Evolutionary conservation across 2,797 vertebrate species (phyloP), one percentile per base, ranked within the genome.

Genomic region (Eutrigla gurnardus): DNA sequence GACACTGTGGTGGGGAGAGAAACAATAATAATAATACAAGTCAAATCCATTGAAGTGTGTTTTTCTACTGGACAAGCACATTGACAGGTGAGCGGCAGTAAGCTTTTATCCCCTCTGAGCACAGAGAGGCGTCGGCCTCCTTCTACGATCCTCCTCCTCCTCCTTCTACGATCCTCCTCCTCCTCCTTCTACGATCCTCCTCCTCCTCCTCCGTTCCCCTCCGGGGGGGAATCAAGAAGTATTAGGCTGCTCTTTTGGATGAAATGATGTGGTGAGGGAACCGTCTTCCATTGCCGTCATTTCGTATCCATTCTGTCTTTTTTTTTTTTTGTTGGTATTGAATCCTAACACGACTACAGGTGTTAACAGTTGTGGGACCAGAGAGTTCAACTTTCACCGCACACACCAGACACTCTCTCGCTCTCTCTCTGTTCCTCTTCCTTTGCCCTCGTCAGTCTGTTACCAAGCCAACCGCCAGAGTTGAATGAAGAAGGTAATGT

Each of bases 401-500:
- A 43, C 42, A 43, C 42, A 13, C 42, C 42, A 42, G 7, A 42
- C 40, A 42, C 42, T 13, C 65, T 70, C 35, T 65, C 17, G 32
- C 46, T 77, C 5, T 7, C 17, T 18, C n/a, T 77, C 5, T 7
- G 10, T 18, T 11, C 35, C 60, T 64, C 45, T 15, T 15, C 13
- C 39, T 53, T 50, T n/a, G 46, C 84, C 78, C 86, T 70, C 66
- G 80, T 83, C 82, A 47, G 62, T 62, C 76, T 81, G 78, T 66
- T 70, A 25, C 45, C 70, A 75, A 82, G 71, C 86, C 88, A 88
- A 73, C 71, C 78, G 72, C 36, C 67, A 73, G 83, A 91, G 92
- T 91, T 86, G 85, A 93, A 94, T 95, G 93, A 95, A 89, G 92
- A 94, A 90, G 25, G 25, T 25, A 25, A 25, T 25, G 25, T 69